phyloP scores from a whole-genome alignment of 2,797 vertebrate species.

The Acanthurus lineatus region DNA sequence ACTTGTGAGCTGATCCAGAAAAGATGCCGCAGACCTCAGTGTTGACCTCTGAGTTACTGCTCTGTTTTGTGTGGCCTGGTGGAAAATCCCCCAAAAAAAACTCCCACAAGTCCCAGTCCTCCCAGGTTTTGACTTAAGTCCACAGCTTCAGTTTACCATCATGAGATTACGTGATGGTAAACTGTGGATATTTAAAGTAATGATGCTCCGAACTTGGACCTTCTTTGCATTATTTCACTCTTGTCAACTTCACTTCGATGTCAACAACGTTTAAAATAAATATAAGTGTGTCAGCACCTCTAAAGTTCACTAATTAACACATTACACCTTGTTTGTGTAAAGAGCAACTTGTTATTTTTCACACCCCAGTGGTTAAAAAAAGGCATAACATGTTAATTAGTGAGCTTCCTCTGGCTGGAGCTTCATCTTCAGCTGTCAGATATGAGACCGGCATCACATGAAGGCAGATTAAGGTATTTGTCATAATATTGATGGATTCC shows the following conservation, averaged over 20 bases:
- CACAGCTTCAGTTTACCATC: not conserved
- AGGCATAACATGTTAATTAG: not conserved
- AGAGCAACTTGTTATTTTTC: not conserved
- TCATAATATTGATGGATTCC: not conserved
- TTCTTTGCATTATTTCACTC: not conserved
- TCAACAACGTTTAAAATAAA: not conserved
- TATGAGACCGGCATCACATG: not conserved
- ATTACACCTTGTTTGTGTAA: not conserved
- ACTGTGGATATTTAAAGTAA: not conserved
- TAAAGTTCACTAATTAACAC: slow-evolving; percentile 4
- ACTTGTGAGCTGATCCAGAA: slow-evolving; percentile 3
- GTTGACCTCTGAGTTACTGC: not conserved
- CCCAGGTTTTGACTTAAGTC: not conserved
- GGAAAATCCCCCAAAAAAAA: not conserved
- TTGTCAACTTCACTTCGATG: not conserved
- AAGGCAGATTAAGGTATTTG: not conserved
- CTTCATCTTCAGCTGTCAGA: not conserved
- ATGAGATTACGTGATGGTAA: slow-evolving; percentile 1
- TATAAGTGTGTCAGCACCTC: not conserved
- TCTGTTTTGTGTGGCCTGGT: not conserved
- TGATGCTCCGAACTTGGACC: not conserved
- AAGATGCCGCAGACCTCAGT: slow-evolving; percentile 1
- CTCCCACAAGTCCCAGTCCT: not conserved
- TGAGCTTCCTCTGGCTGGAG: not conserved
- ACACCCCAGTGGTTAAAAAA: not conserved